Evolutionary conservation across 2,888 invertebrate species (phyloP), one percentile per base, ranked within the genome.

Genomic region (Drosophila mercatorum): DNA sequence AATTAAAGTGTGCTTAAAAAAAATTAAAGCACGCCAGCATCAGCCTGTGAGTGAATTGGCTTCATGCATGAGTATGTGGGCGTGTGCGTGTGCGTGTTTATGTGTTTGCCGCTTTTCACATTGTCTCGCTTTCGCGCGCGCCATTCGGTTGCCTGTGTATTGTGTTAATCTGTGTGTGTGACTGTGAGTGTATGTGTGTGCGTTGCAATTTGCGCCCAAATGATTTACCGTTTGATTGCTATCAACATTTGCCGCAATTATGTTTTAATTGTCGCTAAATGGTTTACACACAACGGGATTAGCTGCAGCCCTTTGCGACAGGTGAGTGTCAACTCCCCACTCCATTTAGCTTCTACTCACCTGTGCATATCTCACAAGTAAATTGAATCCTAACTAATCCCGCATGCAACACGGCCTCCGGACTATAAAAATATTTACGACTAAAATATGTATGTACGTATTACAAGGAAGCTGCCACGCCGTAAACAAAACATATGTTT

Each of bases 381-480:
- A 83, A 83, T 83, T 83, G 81, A 83, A 83, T 82, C 76, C 65
- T 52, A 72, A 73, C 72, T 75, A 75, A 78, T 74, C 66, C 47
- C 67, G 64, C 47, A 67, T 72, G 66, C 64, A 61, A 58, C 57
- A 57, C 57, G 51, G 68, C 62, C 67, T 51, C 62, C 59, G 55
- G 87, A 75, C 86, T 80, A 90, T 89, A 89, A 89, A 90, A 90
- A 89, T 90, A 90, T 90, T 90, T 90, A 90, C 90, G 90, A 90
- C 73, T 81, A 75, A 79, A 80, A 2, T 22, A 22, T 2, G 22
- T 79, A 79, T 84, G 80, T 79, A 78, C 81, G 81, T 81, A 81
- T 83, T 78, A 83, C 75, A 72, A 70, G 63, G 38, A 8, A 34
- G 41, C 41, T 22, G 31, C 22, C 66, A 62, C 60, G 67, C 73